phyloP scores from a whole-genome alignment of 2,888 invertebrate genomes.

The Pyralis farinalis region DNA sequence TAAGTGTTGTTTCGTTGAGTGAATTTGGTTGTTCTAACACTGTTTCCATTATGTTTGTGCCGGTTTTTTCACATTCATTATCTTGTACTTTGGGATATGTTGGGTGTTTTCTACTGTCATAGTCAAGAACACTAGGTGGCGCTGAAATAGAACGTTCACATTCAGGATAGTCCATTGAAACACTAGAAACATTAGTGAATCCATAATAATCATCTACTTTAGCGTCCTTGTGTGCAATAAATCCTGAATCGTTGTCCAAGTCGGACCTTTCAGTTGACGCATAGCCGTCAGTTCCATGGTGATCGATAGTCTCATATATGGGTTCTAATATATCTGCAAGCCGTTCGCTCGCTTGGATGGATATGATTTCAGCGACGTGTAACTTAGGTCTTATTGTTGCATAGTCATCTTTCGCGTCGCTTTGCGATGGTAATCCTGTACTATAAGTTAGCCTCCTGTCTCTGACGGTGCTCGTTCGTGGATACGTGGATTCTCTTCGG shows the following conservation, averaged over 20 bases:
- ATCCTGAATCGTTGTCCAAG: constrained; percentile 42
- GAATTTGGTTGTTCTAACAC: no score
- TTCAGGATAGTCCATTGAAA: constrained; percentile 59
- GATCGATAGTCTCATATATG: constrained; percentile 63
- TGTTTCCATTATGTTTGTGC: constrained; percentile 17
- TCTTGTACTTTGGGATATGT: constrained; percentile 29
- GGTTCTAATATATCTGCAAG: constrained; percentile 69
- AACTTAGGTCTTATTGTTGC: constrained; percentile 46
- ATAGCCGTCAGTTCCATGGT: constrained; percentile 46
- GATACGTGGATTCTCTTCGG: constrained; percentile 43
- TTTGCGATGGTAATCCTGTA: constrained; percentile 47
- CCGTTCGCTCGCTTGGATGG: constrained; percentile 64
- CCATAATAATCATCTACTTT: constrained; percentile 53
- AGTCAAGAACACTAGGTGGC: constrained; percentile 50
- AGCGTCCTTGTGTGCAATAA: constrained; percentile 31
- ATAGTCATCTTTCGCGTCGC: constrained; percentile 41
- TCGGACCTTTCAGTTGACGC: constrained; percentile 50
- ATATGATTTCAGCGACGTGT: constrained; percentile 71
- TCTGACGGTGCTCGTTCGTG: constrained; percentile 41
- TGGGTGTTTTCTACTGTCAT: constrained; percentile 41
- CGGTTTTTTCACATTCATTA: constrained; percentile 12
- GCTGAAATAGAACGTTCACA: constrained; percentile 58
- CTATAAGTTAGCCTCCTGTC: constrained; percentile 60
- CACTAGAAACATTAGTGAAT: constrained; percentile 58
- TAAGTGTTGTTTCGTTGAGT: neutral